Evolutionary conservation across 1,140 invertebrate genomes (phyloP).

Genomic region (Drosophila subpulchrella): DNA sequence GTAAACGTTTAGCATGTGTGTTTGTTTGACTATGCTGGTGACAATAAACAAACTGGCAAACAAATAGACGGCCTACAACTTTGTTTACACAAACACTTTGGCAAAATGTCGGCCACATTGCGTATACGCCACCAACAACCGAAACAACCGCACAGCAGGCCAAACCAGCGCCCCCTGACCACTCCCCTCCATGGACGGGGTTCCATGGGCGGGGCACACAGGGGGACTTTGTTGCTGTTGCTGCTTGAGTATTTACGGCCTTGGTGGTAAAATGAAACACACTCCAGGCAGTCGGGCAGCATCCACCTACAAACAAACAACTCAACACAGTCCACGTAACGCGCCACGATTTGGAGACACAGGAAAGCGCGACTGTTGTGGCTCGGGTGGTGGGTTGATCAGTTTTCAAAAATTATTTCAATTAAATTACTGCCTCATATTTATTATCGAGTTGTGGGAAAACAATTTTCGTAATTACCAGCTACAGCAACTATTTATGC

Average conservation of each 20-base stretch:
- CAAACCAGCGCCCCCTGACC: conserved; percentile 59
- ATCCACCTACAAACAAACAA: conserved; percentile 51
- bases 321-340: conserved; percentile 22
- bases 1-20: conserved; percentile 53
- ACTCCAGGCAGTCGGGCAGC: conserved; percentile 23
- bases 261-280: conserved; percentile 66
- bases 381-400: neutral
- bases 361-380: conserved; percentile 7
- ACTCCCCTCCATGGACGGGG: conserved; percentile 17
- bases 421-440: too few relatives aligned
- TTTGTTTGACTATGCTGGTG: conserved; percentile 30
- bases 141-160: conserved; percentile 42
- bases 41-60: conserved; percentile 71
- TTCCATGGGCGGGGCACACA: neutral
- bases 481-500: too few relatives aligned
- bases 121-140: conserved; percentile 68
- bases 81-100: conserved; percentile 78
- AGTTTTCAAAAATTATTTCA: neutral
- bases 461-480: too few relatives aligned
- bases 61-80: conserved; percentile 74
- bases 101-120: conserved; percentile 72
- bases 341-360: conserved; percentile 11
- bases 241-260: conserved; percentile 67
- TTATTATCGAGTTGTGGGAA: too few relatives aligned
- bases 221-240: conserved; percentile 21